These are phyloP conservation scores for Megaceryle torquata DNA, from an alignment of 2,113 vertebrate genomes.

Conservation along the genomic window DNA sequence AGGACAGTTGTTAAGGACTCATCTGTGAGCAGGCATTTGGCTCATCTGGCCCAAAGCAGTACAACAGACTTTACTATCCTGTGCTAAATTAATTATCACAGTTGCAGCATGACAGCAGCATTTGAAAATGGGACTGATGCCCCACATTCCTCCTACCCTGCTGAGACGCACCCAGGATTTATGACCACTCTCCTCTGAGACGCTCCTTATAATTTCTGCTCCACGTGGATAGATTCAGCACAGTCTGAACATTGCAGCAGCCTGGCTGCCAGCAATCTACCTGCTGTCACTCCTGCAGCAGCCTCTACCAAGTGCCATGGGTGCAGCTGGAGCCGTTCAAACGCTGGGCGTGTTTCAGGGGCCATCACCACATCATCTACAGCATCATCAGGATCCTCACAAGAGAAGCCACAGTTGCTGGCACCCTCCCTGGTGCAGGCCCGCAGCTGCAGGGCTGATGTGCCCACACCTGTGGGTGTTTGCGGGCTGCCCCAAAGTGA, in stretches of 20 bases:
- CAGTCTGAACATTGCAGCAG: neutral
- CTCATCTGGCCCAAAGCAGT: neutral
- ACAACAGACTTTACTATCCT: neutral
- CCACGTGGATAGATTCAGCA: neutral
- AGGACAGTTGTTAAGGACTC: neutral
- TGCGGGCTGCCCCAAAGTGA: neutral
- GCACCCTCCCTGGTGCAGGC: neutral
- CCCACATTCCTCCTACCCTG: neutral
- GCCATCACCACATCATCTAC: neutral
- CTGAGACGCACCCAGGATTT: neutral
- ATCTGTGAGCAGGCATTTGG: neutral
- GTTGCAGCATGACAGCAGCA: neutral
- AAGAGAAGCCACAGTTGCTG: neutral
- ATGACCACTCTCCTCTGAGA: neutral
- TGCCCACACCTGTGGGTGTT: fast-evolving
- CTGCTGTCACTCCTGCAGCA: neutral
- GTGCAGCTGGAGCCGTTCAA: fast-evolving
- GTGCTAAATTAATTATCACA: neutral
- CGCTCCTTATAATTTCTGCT: neutral
- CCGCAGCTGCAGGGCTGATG: neutral
- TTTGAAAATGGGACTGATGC: neutral
- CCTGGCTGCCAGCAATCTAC: neutral
- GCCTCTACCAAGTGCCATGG: neutral
- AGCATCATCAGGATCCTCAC: neutral
- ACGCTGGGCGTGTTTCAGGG: neutral